phyloP scores from a whole-genome alignment of 2,797 vertebrate genomes.

The Tenualosa ilisha region DNA sequence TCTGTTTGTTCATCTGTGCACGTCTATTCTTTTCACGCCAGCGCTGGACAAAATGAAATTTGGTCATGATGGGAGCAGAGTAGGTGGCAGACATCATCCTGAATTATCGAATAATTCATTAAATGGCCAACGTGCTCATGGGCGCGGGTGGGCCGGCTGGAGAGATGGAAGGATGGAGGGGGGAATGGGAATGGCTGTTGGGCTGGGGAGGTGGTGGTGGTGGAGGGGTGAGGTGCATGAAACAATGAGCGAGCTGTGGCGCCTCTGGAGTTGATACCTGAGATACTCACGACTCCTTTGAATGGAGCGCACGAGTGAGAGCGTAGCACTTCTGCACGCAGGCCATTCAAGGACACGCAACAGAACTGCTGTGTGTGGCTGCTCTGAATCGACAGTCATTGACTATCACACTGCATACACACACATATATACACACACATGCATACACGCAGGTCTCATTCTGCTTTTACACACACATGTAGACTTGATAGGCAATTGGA shows the following conservation, averaged over 20 bases:
- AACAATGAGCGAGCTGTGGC: not conserved
- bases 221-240: not conserved
- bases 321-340: not conserved
- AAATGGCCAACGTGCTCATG: not conserved
- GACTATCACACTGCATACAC: not conserved
- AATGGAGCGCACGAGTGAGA: not conserved
- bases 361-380: not conserved
- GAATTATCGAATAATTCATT: slow-evolving; percentile 13
- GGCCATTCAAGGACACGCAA: slow-evolving; percentile 12
- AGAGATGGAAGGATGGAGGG: not conserved
- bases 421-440: not conserved
- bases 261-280: not conserved
- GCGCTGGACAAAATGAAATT: not conserved
- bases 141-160: not conserved
- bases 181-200: not conserved
- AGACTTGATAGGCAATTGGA: not conserved
- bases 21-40: slow-evolving; percentile 4
- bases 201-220: not conserved
- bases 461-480: not conserved
- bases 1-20: not conserved
- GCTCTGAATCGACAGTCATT: not conserved
- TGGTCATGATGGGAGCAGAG: not conserved
- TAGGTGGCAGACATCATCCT: slow-evolving; percentile 12
- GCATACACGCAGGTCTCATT: not conserved
- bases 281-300: not conserved